These are phyloP conservation scores for Poliocrania exsul DNA, from an alignment of 2,797 vertebrate species.

Conservation along the genomic window DNA sequence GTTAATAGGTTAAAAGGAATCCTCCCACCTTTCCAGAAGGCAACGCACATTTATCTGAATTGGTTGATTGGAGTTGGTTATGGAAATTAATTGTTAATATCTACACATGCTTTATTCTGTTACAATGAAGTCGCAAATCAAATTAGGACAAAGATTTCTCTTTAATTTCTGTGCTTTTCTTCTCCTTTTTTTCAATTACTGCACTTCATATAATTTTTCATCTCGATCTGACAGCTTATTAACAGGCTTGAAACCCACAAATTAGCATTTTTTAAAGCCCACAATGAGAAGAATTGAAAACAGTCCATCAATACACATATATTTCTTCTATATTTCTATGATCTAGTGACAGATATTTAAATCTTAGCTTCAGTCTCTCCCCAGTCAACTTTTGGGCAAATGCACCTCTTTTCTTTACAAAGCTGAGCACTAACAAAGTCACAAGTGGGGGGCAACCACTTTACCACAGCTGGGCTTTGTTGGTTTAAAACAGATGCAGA, in stretches of 20 bases:
- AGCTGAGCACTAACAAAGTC: neutral
- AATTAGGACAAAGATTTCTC: conserved; percentile 51
- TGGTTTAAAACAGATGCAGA: conserved; percentile 27
- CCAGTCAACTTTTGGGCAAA: conserved; percentile 30
- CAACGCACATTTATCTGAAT: conserved; percentile 24
- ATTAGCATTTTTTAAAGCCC: conserved; percentile 28
- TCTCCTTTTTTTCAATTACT: conserved; percentile 38
- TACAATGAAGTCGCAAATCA: conserved; percentile 57
- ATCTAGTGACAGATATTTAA: conserved; percentile 37
- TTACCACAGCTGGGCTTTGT: conserved; percentile 40
- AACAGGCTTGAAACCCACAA: conserved; percentile 36
- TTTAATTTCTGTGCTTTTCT: conserved; percentile 47
- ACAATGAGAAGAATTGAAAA: conserved; percentile 9
- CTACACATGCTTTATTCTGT: conserved; percentile 36
- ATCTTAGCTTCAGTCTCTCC: conserved; percentile 6
- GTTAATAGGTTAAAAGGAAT: conserved; percentile 46
- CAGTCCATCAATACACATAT: neutral
- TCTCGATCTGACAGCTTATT: conserved; percentile 46
- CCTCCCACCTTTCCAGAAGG: neutral
- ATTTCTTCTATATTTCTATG: neutral
- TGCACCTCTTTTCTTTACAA: neutral
- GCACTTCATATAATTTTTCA: conserved; percentile 15
- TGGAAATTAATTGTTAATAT: conserved; percentile 58
- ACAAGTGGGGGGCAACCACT: conserved; percentile 29
- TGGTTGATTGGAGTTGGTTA: conserved; percentile 33